Conservation (phyloP, 2,888 invertebrate species). For the Amblyjoppa proteus region DNA sequence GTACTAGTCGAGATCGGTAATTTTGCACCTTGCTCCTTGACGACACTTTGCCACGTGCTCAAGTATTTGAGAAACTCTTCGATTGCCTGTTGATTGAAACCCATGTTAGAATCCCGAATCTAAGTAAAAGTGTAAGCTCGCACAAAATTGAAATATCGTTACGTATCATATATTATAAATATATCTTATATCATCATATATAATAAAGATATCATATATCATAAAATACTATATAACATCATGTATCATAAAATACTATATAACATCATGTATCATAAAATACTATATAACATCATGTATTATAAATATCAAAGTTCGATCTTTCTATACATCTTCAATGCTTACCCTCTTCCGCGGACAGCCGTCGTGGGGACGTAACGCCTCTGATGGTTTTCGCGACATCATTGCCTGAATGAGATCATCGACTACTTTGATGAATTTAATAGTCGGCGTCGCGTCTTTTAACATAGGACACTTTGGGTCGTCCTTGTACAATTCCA, state of each 20-base stretch:
- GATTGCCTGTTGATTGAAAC: conserved; percentile 14
- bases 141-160: neutral
- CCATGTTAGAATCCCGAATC: neutral
- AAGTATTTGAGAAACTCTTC: conserved; percentile 11
- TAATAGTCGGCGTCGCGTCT: conserved; percentile 59
- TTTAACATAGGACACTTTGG: conserved; percentile 43
- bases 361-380: conserved; percentile 39
- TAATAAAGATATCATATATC: too few species aligned
- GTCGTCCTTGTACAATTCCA: conserved; percentile 51
- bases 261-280: too few species aligned
- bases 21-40: neutral
- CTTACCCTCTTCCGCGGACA: conserved; percentile 51
- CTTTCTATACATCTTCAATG: neutral
- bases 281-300: too few species aligned
- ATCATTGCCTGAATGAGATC: conserved; percentile 66
- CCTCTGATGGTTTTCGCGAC: conserved; percentile 59
- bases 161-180: too few species aligned
- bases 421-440: conserved; percentile 58
- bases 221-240: too few species aligned
- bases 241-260: too few species aligned
- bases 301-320: neutral
- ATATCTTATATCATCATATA: too few species aligned
- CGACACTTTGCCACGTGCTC: conserved; percentile 3
- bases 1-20: conserved; percentile 59
- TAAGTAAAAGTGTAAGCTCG: neutral